These are phyloP conservation scores for Microtus richardsoni DNA, from an alignment of 2,113 vertebrate species.

Conservation along the genomic window DNA sequence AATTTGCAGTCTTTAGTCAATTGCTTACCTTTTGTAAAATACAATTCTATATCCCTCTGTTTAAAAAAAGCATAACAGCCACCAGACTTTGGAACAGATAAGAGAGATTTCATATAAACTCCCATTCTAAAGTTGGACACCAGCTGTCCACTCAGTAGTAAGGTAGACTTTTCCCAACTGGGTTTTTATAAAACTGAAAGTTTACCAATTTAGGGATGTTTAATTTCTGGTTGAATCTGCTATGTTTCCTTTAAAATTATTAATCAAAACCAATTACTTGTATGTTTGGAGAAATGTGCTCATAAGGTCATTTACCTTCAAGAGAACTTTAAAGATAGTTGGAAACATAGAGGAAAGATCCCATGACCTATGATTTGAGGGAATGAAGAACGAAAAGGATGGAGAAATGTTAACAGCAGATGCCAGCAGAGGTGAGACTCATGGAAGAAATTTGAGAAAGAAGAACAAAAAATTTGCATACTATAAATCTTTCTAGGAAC, in stretches of 20 bases:
- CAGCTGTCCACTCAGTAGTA: neutral
- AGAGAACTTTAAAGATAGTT: neutral
- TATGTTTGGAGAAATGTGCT: neutral
- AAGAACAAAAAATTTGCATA: neutral
- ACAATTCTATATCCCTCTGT: neutral
- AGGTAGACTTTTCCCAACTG: neutral
- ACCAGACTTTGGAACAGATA: neutral
- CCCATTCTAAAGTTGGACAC: neutral
- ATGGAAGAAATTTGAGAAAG: neutral
- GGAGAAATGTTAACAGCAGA: neutral
- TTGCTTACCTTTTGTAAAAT: slow-evolving; percentile 27
- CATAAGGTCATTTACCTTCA: neutral
- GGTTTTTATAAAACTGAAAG: neutral
- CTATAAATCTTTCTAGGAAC: neutral
- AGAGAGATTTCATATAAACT: neutral
- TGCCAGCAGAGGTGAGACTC: neutral
- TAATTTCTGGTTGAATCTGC: neutral
- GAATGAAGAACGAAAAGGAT: neutral
- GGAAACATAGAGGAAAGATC: neutral
- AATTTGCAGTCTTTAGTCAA: slow-evolving; percentile 21
- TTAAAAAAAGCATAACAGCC: neutral
- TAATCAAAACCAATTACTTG: neutral
- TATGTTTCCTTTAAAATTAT: neutral
- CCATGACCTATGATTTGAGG: neutral
- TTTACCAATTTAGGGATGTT: neutral